Evolutionary conservation across 2,888 invertebrate species (phyloP).

Genomic region (Amblyjoppa fuscipennis): DNA sequence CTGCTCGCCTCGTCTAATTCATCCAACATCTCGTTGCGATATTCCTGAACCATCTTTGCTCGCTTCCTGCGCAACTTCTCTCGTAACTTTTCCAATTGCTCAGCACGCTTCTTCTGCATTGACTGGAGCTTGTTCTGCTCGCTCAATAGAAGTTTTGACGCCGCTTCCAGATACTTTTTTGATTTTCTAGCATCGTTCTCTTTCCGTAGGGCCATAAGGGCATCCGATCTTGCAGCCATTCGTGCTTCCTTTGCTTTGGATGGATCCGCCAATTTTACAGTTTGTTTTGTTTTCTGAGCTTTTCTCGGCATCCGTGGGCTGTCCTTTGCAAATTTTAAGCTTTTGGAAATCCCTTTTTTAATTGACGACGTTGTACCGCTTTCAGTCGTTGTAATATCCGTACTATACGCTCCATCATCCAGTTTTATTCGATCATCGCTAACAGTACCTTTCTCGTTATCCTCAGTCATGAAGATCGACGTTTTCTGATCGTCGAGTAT

Average conservation of each 20-base stretch:
- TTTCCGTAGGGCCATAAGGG: slow-evolving; percentile 65
- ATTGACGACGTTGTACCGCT: background rate
- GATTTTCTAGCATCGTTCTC: slow-evolving; percentile 66
- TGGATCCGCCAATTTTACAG: slow-evolving; percentile 24
- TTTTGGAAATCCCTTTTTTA: slow-evolving; percentile 5
- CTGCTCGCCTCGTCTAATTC: slow-evolving; percentile 54
- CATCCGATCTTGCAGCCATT: slow-evolving; percentile 64
- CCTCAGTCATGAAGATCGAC: background rate
- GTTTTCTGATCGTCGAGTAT: background rate
- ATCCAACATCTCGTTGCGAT: slow-evolving; percentile 70
- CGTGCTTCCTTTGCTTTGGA: slow-evolving; percentile 54
- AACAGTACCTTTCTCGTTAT: background rate
- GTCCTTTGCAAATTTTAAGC: background rate
- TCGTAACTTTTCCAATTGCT: slow-evolving; percentile 71
- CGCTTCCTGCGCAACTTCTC: slow-evolving; percentile 70
- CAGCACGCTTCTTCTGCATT: slow-evolving; percentile 64
- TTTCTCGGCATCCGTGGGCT: slow-evolving; percentile 21
- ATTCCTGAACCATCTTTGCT: slow-evolving; percentile 70
- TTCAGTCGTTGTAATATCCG: background rate
- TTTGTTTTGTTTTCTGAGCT: slow-evolving; percentile 25
- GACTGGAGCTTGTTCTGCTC: slow-evolving; percentile 61
- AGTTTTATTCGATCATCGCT: background rate
- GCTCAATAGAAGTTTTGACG: slow-evolving; percentile 47
- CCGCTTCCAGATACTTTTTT: slow-evolving; percentile 60
- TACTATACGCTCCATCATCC: background rate